Conservation (phyloP, 2,888 invertebrate genomes). For the Plagodis pulveraria region DNA sequence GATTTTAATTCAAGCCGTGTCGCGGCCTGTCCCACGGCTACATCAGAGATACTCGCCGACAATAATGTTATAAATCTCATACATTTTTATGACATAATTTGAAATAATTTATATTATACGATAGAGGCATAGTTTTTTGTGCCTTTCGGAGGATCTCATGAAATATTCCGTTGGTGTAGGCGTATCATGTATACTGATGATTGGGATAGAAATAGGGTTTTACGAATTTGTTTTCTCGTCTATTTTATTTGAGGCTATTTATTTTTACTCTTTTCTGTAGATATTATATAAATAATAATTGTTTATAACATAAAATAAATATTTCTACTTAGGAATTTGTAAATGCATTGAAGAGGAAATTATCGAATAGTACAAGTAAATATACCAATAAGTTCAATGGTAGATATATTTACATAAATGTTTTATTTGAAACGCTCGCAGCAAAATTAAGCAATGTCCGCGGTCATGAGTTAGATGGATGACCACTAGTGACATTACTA, state of each 20-base stretch:
- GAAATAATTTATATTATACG: constrained; percentile 50
- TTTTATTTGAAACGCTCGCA: too few relatives aligned
- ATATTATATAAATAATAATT: too few relatives aligned
- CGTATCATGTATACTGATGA: constrained; percentile 29
- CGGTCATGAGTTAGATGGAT: too few relatives aligned
- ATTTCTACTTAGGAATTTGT: too few relatives aligned
- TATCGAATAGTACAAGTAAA: too few relatives aligned
- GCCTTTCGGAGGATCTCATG: constrained; percentile 25
- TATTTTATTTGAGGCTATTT: neutral
- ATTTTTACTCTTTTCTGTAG: neutral
- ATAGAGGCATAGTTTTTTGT: constrained; percentile 38
- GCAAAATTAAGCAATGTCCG: too few relatives aligned
- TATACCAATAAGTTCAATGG: too few relatives aligned
- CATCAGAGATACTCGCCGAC: constrained; percentile 56
- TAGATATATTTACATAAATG: too few relatives aligned
- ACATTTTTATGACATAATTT: constrained; percentile 71
- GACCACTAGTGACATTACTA: too few relatives aligned
- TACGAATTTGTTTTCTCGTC: neutral
- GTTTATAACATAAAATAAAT: too few relatives aligned
- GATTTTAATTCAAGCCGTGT: constrained; percentile 61
- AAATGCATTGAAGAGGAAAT: too few relatives aligned
- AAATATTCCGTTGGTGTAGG: constrained; percentile 25
- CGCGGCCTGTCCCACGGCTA: constrained; percentile 45
- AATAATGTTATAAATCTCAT: constrained; percentile 69
- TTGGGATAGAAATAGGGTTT: constrained; percentile 17